Conservation (phyloP, 2,797 vertebrate species). For the Clarias fuscus region DNA sequence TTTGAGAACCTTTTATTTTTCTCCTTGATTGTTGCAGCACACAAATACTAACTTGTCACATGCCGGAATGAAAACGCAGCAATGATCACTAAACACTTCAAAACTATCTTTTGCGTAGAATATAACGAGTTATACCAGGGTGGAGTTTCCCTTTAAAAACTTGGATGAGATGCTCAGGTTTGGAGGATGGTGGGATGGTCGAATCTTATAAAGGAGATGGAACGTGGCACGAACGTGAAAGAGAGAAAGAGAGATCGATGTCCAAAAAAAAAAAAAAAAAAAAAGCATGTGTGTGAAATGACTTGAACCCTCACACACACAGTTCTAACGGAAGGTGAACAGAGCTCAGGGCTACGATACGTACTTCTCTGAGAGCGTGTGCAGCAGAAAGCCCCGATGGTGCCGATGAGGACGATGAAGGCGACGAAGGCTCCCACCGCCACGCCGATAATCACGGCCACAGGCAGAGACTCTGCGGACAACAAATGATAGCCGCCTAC, state of each 20-base stretch:
- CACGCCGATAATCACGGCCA: slow-evolving; percentile 97
- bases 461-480: slow-evolving; percentile 89
- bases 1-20: not conserved
- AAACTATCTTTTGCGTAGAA: too few species aligned
- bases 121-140: not conserved
- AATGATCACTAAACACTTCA: not conserved
- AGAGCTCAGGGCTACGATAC: slow-evolving; percentile 52
- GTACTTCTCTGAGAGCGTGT: slow-evolving; percentile 98
- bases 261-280: not conserved
- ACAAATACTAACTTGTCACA: not conserved
- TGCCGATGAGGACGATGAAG: slow-evolving; percentile 95
- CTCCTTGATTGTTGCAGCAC: not conserved
- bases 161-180: slow-evolving; percentile 58
- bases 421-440: slow-evolving; percentile 96
- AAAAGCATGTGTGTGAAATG: slow-evolving; percentile 34
- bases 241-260: not conserved
- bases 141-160: slow-evolving; percentile 5
- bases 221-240: not conserved
- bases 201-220: not conserved
- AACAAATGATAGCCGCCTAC: slow-evolving; percentile 58
- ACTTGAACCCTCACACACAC: slow-evolving; percentile 54
- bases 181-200: not conserved
- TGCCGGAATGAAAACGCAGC: not conserved
- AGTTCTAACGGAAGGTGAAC: slow-evolving; percentile 48
- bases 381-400: slow-evolving; percentile 97